These are phyloP conservation scores for Dipodomys stephensi DNA, from an alignment of 2,113 vertebrate genomes.

Conservation along the genomic window DNA sequence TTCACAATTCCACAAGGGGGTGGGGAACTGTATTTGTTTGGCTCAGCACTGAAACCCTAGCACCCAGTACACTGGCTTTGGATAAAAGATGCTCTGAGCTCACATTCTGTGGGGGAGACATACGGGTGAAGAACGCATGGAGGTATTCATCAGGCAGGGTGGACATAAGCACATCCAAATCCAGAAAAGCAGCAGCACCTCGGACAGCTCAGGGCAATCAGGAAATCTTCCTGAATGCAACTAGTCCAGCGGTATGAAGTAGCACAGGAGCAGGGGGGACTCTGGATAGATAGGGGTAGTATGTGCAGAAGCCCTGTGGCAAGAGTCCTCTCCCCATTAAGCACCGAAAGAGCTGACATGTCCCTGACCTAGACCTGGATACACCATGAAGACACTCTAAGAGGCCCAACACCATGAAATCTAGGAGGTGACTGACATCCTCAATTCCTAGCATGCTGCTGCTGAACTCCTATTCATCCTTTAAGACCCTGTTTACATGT, in stretches of 20 bases:
- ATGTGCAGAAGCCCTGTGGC: neutral
- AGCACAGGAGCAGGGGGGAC: neutral
- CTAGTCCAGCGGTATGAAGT: too few relatives aligned
- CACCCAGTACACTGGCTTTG: neutral
- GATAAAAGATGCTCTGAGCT: neutral
- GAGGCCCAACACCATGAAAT: neutral
- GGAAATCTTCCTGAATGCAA: neutral
- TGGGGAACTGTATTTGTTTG: neutral
- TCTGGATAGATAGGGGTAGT: accelerated
- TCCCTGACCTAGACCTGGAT: neutral
- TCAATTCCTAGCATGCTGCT: neutral
- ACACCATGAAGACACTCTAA: neutral
- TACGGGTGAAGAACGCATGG: neutral
- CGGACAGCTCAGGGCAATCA: neutral
- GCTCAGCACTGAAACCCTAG: neutral
- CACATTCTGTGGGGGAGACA: neutral
- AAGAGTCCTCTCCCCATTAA: neutral
- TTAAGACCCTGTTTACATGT: neutral
- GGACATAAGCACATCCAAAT: neutral
- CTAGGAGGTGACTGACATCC: neutral
- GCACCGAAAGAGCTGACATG: neutral
- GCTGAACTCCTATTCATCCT: neutral
- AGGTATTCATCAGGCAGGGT: neutral
- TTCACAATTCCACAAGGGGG: neutral
- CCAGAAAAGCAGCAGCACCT: neutral